A percentile compares a stretch with the other conserved stretches of the same genome.
Conservation (phyloP, 2,888 invertebrate genomes). For the Tortrix viridana region DNA sequence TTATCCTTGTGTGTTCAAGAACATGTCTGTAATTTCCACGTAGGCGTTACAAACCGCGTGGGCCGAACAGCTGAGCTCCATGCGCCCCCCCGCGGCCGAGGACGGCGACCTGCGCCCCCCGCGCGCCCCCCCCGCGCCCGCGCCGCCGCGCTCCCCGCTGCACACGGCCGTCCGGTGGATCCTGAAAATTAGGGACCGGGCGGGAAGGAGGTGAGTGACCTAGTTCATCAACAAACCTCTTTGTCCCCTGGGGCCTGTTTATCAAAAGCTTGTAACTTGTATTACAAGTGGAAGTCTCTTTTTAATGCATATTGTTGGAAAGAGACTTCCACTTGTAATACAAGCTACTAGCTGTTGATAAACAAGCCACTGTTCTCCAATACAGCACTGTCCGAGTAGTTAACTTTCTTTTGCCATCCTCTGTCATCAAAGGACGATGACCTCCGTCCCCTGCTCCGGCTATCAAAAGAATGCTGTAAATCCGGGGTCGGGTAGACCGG, state of each 20-base stretch:
- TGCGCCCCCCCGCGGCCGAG: constrained; percentile 43
- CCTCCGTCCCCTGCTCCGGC: constrained; percentile 54
- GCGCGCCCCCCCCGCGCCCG: constrained; percentile 32
- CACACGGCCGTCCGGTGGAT: constrained; percentile 49
- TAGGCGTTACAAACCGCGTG: constrained; percentile 66
- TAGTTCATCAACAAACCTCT: too few species aligned
- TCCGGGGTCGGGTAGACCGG: constrained; percentile 49
- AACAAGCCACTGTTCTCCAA: too few species aligned
- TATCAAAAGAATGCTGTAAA: constrained; percentile 48
- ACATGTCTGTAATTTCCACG: background rate
- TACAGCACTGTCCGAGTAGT: too few species aligned
- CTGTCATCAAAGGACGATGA: too few species aligned
- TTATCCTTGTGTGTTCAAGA: too few species aligned
- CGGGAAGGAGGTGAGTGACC: constrained; percentile 48
- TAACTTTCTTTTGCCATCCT: too few species aligned
- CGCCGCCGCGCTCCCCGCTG: constrained; percentile 48
- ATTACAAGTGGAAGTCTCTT: too few species aligned
- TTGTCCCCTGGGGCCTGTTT: too few species aligned
- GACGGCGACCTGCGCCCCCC: constrained; percentile 47
- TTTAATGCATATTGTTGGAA: too few species aligned
- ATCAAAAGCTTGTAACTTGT: too few species aligned
- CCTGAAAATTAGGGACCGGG: constrained; percentile 51
- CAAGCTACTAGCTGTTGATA: too few species aligned
- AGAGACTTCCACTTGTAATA: too few species aligned
- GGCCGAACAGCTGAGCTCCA: constrained; percentile 43